Conservation (phyloP, 2,888 invertebrate genomes). For the Xestoiulus laeticollis region DNA sequence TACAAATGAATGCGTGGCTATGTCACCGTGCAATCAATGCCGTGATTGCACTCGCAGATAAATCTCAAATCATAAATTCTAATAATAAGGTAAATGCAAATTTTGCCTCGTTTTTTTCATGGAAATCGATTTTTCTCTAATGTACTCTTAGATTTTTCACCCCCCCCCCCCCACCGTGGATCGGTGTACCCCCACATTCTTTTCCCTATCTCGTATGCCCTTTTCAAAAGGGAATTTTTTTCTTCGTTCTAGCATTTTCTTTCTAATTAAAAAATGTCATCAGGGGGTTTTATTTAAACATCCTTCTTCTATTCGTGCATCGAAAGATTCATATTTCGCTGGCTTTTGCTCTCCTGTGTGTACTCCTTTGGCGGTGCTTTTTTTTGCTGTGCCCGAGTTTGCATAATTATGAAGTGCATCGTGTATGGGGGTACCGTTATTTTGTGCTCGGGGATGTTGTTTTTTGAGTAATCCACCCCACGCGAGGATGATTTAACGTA, state of each 20-base stretch:
- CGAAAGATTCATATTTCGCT: conserved; percentile 12
- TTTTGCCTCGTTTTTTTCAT: background rate
- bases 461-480: conserved; percentile 33
- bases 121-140: background rate
- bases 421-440: background rate
- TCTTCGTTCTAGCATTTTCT: background rate
- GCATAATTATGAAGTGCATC: background rate
- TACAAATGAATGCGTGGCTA: conserved; percentile 4
- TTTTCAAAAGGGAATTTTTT: background rate
- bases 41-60: background rate
- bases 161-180: background rate
- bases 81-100: conserved; percentile 23
- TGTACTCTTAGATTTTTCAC: background rate
- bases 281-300: conserved; percentile 16
- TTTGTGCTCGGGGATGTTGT: background rate
- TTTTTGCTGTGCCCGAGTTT: background rate
- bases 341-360: conserved; percentile 2
- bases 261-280: conserved; percentile 36
- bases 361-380: conserved; percentile 8
- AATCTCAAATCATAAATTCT: conserved; percentile 6
- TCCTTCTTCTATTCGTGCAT: background rate
- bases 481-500: conserved; percentile 29
- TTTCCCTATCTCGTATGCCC: background rate
- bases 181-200: background rate
- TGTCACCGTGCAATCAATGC: conserved; percentile 17